These are phyloP conservation scores for roundworm (Caenorhabditis elegans) DNA, from an alignment of 1,140 invertebrate genomes.

Conservation along the genomic window WBcel235 BX284602.5:8244501-8245000, in stretches of 20 bases:
- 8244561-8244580: slow-evolving; percentile 11
- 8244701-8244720: too few species aligned
- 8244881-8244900: slow-evolving; percentile 8
- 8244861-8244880: not conserved
- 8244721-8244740: not conserved
- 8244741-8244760: not conserved
- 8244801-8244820: too few species aligned
- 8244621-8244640: slow-evolving; percentile 9
- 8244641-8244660: not conserved
- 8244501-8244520: not conserved
- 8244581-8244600: slow-evolving; percentile 15
- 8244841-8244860: too few species aligned
- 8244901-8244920: not conserved
- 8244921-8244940: slow-evolving; percentile 8
- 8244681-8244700: slow-evolving; percentile 15
- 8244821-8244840: too few species aligned
- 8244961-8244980: not conserved
- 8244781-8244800: too few species aligned
- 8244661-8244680: not conserved
- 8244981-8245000: slow-evolving; percentile 14
- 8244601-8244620: not conserved
- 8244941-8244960: not conserved
- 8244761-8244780: too few species aligned
- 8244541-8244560: slow-evolving; percentile 5
- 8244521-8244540: slow-evolving; percentile 24